phyloP scores from a whole-genome alignment of 2,113 vertebrate species.

The Cyphomyrus plagiostoma region DNA sequence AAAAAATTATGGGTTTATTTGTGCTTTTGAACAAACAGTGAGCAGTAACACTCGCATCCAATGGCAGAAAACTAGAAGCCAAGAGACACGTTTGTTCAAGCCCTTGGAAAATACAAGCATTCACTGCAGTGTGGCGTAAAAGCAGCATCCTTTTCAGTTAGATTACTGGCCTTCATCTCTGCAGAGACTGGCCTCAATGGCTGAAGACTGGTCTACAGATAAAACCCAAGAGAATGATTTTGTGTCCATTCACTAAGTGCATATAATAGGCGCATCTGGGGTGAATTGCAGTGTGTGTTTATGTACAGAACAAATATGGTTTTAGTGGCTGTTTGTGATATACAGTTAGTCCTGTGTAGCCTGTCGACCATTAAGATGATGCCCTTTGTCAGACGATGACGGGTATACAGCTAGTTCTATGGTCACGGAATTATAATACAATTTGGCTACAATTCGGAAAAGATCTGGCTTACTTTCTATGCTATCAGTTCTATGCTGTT shows the following conservation, averaged over 20 bases:
- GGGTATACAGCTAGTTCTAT: background rate
- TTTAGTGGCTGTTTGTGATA: background rate
- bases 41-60: background rate
- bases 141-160: background rate
- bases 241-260: background rate
- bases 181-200: background rate
- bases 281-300: background rate
- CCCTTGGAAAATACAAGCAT: background rate
- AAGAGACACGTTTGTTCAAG: background rate
- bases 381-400: background rate
- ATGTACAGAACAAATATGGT: background rate
- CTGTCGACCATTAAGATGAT: background rate
- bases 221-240: background rate
- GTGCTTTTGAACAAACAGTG: background rate
- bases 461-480: background rate
- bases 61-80: background rate
- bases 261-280: background rate
- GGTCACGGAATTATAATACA: background rate
- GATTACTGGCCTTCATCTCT: background rate
- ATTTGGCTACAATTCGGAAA: background rate
- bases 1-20: background rate
- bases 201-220: background rate
- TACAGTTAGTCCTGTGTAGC: background rate
- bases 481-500: background rate
- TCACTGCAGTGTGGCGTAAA: background rate